Conservation (phyloP, 2,113 vertebrate genomes). For the Alligator mississippiensis region DNA sequence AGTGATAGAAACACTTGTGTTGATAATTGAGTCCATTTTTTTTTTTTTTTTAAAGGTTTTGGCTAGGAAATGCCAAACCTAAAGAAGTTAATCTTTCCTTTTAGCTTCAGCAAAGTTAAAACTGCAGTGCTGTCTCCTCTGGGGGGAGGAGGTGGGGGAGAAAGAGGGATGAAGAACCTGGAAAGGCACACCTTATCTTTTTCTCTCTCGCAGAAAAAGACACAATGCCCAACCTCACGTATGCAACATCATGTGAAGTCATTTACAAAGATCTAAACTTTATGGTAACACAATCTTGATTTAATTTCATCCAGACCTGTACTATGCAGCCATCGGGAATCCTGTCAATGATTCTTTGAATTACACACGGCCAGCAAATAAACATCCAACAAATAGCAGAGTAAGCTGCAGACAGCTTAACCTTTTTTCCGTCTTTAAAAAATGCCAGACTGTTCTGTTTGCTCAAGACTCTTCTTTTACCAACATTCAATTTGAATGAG, state of each 20-base stretch:
- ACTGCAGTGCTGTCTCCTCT: slow-evolving; percentile 23
- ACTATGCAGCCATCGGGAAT: slow-evolving; percentile 55
- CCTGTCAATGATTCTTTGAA: slow-evolving; percentile 63
- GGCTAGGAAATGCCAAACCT: neutral
- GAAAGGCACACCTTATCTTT: neutral
- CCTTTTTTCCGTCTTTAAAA: slow-evolving; percentile 71
- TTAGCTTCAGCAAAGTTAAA: slow-evolving; percentile 58
- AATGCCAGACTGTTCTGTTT: slow-evolving; percentile 73
- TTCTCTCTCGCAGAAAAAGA: slow-evolving; percentile 37
- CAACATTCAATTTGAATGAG: slow-evolving; percentile 81
- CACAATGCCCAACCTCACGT: neutral
- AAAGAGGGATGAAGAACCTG: slow-evolving; percentile 1
- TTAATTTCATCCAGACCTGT: slow-evolving; percentile 54
- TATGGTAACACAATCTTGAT: slow-evolving; percentile 1
- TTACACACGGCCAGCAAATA: slow-evolving; percentile 54
- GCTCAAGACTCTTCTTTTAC: slow-evolving; percentile 77
- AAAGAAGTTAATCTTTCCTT: slow-evolving; percentile 5
- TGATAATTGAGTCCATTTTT: neutral
- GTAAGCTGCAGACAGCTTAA: slow-evolving; percentile 66
- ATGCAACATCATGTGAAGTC: slow-evolving; percentile 26
- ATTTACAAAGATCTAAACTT: slow-evolving; percentile 47
- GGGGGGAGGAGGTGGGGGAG: neutral
- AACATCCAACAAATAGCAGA: slow-evolving; percentile 68
- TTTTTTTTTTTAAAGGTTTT: neutral
- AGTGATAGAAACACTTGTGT: neutral